Evolutionary conservation across 2,888 invertebrate genomes (phyloP), one percentile per base, ranked within the genome.

Genomic region (Platycnemis pennipes): DNA sequence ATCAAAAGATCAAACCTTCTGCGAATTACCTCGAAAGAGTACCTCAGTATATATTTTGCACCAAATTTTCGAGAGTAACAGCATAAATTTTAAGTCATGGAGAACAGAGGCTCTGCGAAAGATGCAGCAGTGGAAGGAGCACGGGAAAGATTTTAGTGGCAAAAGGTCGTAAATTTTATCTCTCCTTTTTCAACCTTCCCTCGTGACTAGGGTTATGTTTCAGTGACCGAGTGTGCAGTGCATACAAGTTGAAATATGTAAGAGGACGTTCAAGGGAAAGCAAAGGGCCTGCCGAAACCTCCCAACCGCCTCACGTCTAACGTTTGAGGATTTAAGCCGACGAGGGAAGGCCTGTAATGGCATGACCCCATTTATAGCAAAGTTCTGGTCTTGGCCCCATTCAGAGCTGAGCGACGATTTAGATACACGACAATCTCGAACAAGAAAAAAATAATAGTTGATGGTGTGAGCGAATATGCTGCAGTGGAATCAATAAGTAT

Each of bases 351-450:
- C 31, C 37, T 37, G 77, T 77, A 77, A 77, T 26, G 37, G 77
- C 77, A 77, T 77, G 77, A 77, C 77, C 77, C 37, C 77, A 77
- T 77, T 77, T 13, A 77, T 4, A 16, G 37, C 77, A 13, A 77
- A 37, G 77, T 77, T 37, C n/a, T 77, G 77, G 31, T 77, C 77
- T 77, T 77, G 77, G 37, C 77, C 77, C 77, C 31, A 13, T 77
- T 77, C 77, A 2, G 7, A 13, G 77, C 31, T 13, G 26, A 31
- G 37, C 77, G 37, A 37, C 77, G 26, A 37, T 77, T 77, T 3
- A 77, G 31, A 0, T 26, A 37, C 31, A 37, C 31, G 77, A 31
- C 13, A 77, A 37, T 77, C 77, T 31, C 77, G 8, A 31, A 4
- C 1, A 77, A 63, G 63, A 77, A 77, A 37, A 13, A 37, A 77